Evolutionary conservation across 2,888 invertebrate genomes (phyloP), one percentile per base, ranked within the genome.

Genomic region (Campoplex nolae): DNA sequence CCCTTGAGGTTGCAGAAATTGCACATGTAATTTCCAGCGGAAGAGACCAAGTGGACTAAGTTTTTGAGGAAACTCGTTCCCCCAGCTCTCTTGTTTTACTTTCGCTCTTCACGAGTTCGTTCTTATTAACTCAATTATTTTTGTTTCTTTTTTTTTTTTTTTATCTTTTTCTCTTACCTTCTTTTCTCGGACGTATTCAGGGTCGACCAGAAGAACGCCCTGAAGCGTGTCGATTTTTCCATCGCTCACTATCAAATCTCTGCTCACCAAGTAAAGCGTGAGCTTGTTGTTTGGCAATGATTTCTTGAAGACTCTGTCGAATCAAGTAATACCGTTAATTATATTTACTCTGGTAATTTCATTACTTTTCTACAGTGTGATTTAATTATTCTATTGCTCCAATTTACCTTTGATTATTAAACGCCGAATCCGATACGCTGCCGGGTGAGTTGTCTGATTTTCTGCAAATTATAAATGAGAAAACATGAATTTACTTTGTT

Each of bases 161-260:
- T 32, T 7, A 38, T 75, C 23, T 82, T 70, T 58, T 42, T 73
- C 62, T 68, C 90, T 92, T 90, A 96, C 96, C 94, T 98, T 98
- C 93, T 97, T 97, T 88, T 97, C 97, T 90, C 97, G 96, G 71
- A 98, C 95, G 91, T 97, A 97, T 84, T 98, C 98, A 0, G 98
- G 98, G 93, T 99, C 99, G 58, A 99, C 97, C 89, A 98, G 96
- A 3, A 99, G 96, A 51, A 99, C 99, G 38, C 99, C 99, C 93
- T 98, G 98, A 85, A 98, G 96, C 89, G 96, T 96, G 93, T 98
- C 97, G 89, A 98, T 97, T 93, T 95, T 95, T 85, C 96, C 97
- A 88, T 97, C 96, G 87, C 97, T 97, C 77, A 98, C 97, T 18
- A 97, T 96, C 89, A 98, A 95, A 94, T 98, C 98, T 48, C 98